Evolutionary conservation across 2,113 vertebrate genomes (phyloP).

Genomic region (Vicugna pacos): DNA sequence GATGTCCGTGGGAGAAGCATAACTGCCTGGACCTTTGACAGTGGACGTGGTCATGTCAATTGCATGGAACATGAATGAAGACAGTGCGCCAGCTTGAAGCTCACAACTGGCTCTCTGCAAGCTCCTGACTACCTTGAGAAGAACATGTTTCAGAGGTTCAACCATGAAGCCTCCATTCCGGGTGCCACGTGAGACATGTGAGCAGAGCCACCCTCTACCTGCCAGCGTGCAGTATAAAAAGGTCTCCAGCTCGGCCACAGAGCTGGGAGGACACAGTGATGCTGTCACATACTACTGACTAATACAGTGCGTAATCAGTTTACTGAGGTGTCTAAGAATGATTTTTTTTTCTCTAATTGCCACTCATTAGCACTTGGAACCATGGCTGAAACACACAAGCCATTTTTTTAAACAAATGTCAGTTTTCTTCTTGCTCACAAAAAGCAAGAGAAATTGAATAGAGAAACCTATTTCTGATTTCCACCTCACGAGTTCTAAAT

Average conservation of each 20-base stretch:
- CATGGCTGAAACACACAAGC: background rate
- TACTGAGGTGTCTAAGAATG: background rate
- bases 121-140: background rate
- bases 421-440: background rate
- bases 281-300: background rate
- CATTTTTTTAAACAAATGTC: slow-evolving; percentile 42
- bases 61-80: background rate
- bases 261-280: background rate
- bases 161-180: background rate
- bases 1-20: too few species aligned
- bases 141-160: background rate
- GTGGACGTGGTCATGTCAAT: background rate
- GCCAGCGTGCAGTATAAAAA: background rate
- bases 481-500: background rate
- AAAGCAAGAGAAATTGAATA: background rate
- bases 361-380: background rate
- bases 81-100: fast-evolving
- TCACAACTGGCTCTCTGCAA: background rate
- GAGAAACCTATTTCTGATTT: slow-evolving; percentile 49
- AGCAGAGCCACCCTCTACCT: fast-evolving
- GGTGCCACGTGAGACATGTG: fast-evolving
- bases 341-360: background rate
- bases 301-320: background rate
- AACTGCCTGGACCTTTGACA: background rate
- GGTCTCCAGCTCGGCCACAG: too few species aligned